Evolutionary conservation across 2,113 vertebrate species (phyloP).

Genomic region (Elanoides forficatus): DNA sequence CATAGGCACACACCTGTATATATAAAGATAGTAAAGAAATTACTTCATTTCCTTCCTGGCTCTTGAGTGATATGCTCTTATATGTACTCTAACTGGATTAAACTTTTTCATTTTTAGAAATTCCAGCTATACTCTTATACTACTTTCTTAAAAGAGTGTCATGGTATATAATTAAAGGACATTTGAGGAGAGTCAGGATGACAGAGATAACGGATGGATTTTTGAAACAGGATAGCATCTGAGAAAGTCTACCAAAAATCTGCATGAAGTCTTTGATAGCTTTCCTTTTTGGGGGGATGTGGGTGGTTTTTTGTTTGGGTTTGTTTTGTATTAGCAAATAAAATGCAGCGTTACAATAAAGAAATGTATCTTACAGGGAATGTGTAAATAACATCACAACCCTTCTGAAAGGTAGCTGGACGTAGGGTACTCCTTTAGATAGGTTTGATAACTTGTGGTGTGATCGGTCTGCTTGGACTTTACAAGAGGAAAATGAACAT

Average conservation of each 20-base stretch:
- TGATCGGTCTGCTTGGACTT: background rate
- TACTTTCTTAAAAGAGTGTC: background rate
- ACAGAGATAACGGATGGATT: background rate
- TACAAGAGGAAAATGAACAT: background rate
- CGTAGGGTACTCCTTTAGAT: background rate
- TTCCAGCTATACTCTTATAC: background rate
- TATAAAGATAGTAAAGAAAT: background rate
- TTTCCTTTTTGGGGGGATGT: background rate
- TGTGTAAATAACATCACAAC: background rate
- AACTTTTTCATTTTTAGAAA: background rate
- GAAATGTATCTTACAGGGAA: background rate
- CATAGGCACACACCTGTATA: background rate
- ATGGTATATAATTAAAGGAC: background rate
- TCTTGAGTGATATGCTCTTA: background rate
- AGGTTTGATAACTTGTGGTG: background rate
- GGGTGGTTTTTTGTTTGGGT: background rate
- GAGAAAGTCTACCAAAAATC: background rate
- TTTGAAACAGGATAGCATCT: background rate
- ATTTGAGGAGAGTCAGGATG: background rate
- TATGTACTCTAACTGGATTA: background rate
- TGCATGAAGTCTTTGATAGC: background rate
- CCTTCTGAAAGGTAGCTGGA: background rate
- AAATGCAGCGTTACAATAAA: background rate
- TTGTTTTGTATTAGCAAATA: background rate
- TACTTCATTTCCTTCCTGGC: background rate